Conservation (phyloP, 1,140 invertebrate species). For the Antheraea pernyi region DNA sequence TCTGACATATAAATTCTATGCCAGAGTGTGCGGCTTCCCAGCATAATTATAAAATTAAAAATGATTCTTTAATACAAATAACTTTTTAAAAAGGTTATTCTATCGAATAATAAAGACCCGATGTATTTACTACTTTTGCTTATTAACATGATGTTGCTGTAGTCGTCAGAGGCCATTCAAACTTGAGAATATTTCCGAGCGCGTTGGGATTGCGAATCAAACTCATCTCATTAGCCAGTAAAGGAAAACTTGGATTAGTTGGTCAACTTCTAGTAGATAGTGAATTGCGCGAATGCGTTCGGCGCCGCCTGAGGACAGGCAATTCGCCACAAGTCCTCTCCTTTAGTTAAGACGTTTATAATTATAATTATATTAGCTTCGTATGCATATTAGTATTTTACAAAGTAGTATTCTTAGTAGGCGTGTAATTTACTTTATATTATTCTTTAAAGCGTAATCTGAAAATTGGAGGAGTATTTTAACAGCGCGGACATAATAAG, state of each 20-base stretch:
- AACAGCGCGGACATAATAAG: no score
- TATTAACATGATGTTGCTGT: neutral
- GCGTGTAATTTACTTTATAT: no score
- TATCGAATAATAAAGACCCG: no score
- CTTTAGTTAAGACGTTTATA: constrained; percentile 7
- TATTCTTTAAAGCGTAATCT: no score
- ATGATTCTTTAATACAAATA: neutral
- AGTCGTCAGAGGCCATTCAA: constrained; percentile 29
- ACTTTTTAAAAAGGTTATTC: neutral
- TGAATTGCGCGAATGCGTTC: constrained; percentile 45
- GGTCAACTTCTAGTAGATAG: constrained; percentile 65
- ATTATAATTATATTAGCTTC: constrained; percentile 19
- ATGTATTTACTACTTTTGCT: neutral
- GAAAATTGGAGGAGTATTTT: no score
- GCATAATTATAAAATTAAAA: neutral
- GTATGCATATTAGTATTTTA: neutral
- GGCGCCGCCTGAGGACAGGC: constrained; percentile 33
- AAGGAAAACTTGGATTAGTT: constrained; percentile 78
- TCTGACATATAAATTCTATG: no score
- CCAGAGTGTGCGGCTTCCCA: no score
- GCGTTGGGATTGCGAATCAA: constrained; percentile 70
- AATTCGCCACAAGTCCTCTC: constrained; percentile 23
- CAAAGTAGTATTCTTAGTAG: neutral
- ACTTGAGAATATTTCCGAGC: constrained; percentile 40
- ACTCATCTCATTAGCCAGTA: constrained; percentile 75